A percentile compares a stretch with the other conserved stretches of the same genome.
Evolutionary conservation across 2,797 vertebrate species (phyloP).

Genomic region (Prunella strophiata): DNA sequence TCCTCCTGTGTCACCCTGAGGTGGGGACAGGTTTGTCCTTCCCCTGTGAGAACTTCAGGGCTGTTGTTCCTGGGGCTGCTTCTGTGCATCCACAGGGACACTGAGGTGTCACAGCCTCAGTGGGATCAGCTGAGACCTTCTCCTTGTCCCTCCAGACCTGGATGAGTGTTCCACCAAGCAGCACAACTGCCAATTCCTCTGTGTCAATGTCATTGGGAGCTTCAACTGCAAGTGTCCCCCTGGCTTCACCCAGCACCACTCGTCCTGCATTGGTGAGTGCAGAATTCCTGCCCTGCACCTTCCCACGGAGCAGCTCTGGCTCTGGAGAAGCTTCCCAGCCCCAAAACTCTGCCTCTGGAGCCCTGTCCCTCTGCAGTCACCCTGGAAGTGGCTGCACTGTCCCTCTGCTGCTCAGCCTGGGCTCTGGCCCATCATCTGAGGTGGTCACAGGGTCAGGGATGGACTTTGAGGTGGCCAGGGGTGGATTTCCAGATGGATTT

Average conservation of each 20-base stretch:
- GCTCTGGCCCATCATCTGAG: rapidly evolving
- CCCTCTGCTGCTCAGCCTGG: neutral
- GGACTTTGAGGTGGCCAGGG: neutral
- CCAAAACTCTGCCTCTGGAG: too few relatives aligned
- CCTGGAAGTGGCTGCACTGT: neutral
- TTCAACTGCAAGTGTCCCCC: constrained; percentile 85
- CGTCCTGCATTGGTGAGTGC: constrained; percentile 82
- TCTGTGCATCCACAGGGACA: rapidly evolving
- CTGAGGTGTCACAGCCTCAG: neutral
- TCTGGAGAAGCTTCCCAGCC: neutral
- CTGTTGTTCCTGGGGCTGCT: neutral
- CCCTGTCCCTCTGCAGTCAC: neutral
- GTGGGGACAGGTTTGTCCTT: neutral
- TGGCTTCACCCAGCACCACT: constrained; percentile 84
- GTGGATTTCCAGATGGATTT: neutral
- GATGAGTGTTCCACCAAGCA: constrained; percentile 85
- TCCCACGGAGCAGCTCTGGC: rapidly evolving
- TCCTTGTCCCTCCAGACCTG: constrained; percentile 71
- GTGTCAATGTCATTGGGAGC: constrained; percentile 80
- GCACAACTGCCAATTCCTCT: constrained; percentile 89
- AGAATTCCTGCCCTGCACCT: rapidly evolving
- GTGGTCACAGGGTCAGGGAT: neutral
- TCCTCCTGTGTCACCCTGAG: neutral
- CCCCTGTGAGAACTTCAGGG: rapidly evolving
- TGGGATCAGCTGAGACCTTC: neutral